Evolutionary conservation across 1,140 invertebrate species (phyloP), one percentile per base, ranked within the genome.

Genomic region (Helicoverpa armigera): DNA sequence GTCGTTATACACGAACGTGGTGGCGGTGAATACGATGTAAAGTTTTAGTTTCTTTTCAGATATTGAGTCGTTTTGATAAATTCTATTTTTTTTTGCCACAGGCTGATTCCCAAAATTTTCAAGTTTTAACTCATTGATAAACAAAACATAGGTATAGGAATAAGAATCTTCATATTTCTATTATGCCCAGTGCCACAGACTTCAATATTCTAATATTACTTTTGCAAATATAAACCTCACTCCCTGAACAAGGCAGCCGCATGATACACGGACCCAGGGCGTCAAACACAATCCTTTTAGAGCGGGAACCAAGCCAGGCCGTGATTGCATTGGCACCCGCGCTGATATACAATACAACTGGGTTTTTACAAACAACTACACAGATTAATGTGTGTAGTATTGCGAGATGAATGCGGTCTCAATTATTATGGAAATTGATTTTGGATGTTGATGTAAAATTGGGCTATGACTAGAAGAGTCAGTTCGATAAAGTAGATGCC

Each of bases 301-400:
- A 61, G 58, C 63, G 73, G 73, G 73, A 75, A 75, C 73, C 43
- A 7, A 31, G 73, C 73, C 73, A 75, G 73, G 16, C 58, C 16
- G 56, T 75, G 73, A 75, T 75, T 75, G 73, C 73, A 50, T 75
- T 75, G 73, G 73, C 73, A 75, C 11, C 72, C 3, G 31, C 58
- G 5, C 69, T 18, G 50, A 31, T 72, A 72, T 53, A 72, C 50
- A 72, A 18, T 53, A 31, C 69, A 1, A 31, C 29, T 75, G 18
- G 23, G 35, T 61, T 75, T 61, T 75, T 75, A 48, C 43, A 63
- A 72, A 72, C 69, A 72, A 72, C 69, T 72, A 50, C 69, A 72
- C 69, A 72, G 50, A 72, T 72, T 72, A 72, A 72, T 72, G 23
- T 29, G 18, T 18, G 69, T 51, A 51, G 13, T 23, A 14, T 54